A percentile compares a stretch with the other conserved stretches of the same genome.
Conservation (phyloP, 2,113 vertebrate genomes). For the Rhea americana region DNA sequence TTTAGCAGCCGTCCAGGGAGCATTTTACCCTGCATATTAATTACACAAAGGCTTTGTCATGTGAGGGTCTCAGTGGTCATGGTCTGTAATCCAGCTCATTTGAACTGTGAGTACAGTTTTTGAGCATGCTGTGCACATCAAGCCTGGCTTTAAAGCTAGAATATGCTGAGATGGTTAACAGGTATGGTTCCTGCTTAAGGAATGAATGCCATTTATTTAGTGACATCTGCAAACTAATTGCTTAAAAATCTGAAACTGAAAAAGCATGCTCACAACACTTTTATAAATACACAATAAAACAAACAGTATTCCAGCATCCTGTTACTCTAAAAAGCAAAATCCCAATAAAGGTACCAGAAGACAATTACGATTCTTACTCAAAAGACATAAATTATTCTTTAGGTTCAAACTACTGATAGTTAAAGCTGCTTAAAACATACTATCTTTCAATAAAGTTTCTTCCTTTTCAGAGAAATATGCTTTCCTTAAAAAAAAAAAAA, state of each 20-base stretch:
- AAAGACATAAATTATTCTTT: fast-evolving
- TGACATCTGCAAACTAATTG: constrained; percentile 76
- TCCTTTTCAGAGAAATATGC: not conserved
- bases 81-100: constrained; percentile 90
- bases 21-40: constrained; percentile 97
- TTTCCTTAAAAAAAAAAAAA: no score
- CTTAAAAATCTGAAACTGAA: constrained; percentile 53
- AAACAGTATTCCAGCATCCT: not conserved
- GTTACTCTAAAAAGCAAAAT: not conserved
- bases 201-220: constrained; percentile 82
- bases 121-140: constrained; percentile 88
- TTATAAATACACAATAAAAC: constrained; percentile 23
- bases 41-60: constrained; percentile 92
- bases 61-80: constrained; percentile 85
- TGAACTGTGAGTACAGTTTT: constrained; percentile 83
- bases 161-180: constrained; percentile 81
- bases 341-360: not conserved
- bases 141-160: constrained; percentile 73
- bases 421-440: not conserved
- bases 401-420: not conserved
- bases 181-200: constrained; percentile 80
- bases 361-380: fast-evolving
- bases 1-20: constrained; percentile 90
- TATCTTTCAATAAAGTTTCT: fast-evolving
- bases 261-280: not conserved